Percentiles rank a stretch among this genome's conserved stretches.
phyloP scores from a whole-genome alignment of 1,140 invertebrate species.

The Euura saliciscinereae region DNA sequence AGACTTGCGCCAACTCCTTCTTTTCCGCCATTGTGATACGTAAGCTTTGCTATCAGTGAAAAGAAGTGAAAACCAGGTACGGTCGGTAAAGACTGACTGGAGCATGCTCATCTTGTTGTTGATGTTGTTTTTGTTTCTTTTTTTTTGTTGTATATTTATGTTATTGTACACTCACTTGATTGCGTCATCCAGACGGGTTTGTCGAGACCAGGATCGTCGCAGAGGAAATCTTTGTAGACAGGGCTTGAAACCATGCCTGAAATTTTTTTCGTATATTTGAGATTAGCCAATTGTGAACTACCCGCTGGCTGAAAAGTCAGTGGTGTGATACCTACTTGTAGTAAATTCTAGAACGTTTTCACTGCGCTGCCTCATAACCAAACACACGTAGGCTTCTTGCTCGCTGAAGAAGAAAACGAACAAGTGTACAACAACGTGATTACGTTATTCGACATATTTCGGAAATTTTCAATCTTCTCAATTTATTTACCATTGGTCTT shows the following conservation, averaged over 20 bases:
- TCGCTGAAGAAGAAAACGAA: constrained; percentile 60
- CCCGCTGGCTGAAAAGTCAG: neutral
- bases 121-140: neutral
- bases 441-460: neutral
- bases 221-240: constrained; percentile 46
- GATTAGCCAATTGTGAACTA: neutral
- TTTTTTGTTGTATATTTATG: neutral
- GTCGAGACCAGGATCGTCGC: constrained; percentile 54
- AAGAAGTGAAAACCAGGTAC: too few species aligned
- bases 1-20: too few species aligned
- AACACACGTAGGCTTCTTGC: constrained; percentile 69
- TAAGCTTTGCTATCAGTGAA: too few species aligned
- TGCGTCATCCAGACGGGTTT: constrained; percentile 68
- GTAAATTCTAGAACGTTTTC: constrained; percentile 71
- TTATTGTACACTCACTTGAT: constrained; percentile 61
- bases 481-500: constrained; percentile 50
- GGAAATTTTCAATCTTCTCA: neutral
- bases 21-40: too few species aligned
- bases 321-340: constrained; percentile 52
- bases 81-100: too few species aligned
- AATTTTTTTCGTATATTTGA: constrained; percentile 9
- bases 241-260: constrained; percentile 43
- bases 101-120: neutral
- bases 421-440: neutral
- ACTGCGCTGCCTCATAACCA: constrained; percentile 68